Conservation (phyloP, 2,113 vertebrate species). For the Xerus inauris region DNA sequence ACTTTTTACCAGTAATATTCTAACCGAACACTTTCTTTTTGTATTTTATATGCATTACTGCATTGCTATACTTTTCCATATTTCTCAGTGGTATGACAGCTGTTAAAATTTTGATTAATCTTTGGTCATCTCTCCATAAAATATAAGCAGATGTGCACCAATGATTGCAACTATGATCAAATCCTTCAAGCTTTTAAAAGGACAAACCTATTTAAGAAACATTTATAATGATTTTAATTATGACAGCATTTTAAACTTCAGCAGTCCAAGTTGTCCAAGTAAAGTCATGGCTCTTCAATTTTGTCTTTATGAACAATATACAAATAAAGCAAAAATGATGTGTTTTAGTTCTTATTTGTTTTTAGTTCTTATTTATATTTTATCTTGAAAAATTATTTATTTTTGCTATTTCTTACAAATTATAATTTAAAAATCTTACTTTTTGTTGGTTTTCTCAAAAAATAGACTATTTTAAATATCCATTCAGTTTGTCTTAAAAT, state of each 20-base stretch:
- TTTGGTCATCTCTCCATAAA: conserved; percentile 12
- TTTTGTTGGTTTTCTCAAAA: neutral
- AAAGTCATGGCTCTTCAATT: neutral
- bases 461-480: neutral
- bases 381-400: neutral
- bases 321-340: neutral
- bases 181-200: conserved; percentile 38
- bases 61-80: neutral
- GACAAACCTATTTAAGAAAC: neutral
- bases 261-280: neutral
- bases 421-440: neutral
- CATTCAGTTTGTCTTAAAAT: neutral
- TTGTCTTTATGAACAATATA: neutral
- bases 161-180: neutral
- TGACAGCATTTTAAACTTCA: conserved; percentile 4
- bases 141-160: conserved; percentile 51
- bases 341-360: neutral
- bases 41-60: neutral
- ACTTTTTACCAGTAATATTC: neutral
- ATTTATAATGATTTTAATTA: neutral
- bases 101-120: conserved; percentile 61
- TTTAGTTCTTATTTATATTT: neutral
- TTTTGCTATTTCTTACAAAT: neutral
- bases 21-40: neutral
- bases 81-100: neutral